Conservation (phyloP, 2,113 vertebrate genomes). For the Phoenicopterus ruber region DNA sequence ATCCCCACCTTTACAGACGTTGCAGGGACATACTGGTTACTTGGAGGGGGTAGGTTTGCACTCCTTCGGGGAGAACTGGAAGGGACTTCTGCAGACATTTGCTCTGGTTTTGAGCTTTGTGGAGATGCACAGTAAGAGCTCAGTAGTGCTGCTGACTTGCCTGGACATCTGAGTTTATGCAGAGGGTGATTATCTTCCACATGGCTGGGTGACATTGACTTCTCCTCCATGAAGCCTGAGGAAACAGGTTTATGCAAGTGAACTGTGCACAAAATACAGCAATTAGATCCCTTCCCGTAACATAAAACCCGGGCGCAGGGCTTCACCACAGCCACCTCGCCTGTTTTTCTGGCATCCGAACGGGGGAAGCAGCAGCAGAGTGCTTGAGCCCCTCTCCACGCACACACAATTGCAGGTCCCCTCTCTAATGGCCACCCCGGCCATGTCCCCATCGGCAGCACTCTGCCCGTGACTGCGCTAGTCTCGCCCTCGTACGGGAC, state of each 20-base stretch:
- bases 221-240: background rate
- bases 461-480: accelerated
- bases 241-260: background rate
- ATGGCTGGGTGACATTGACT: background rate
- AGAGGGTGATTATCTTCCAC: background rate
- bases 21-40: background rate
- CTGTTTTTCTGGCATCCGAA: background rate
- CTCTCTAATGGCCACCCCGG: background rate
- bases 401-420: background rate
- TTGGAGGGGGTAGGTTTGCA: background rate
- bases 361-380: background rate
- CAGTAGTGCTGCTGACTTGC: background rate
- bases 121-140: background rate
- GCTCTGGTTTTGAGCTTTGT: background rate
- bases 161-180: background rate
- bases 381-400: background rate
- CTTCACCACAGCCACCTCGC: accelerated
- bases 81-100: background rate
- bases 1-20: background rate
- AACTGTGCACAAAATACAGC: background rate
- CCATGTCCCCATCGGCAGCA: background rate
- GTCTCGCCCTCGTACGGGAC: accelerated
- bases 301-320: background rate
- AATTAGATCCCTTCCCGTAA: background rate
- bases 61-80: background rate